phyloP scores from a whole-genome alignment of 2,797 vertebrate genomes.

The Micropoecilia bifurca region DNA sequence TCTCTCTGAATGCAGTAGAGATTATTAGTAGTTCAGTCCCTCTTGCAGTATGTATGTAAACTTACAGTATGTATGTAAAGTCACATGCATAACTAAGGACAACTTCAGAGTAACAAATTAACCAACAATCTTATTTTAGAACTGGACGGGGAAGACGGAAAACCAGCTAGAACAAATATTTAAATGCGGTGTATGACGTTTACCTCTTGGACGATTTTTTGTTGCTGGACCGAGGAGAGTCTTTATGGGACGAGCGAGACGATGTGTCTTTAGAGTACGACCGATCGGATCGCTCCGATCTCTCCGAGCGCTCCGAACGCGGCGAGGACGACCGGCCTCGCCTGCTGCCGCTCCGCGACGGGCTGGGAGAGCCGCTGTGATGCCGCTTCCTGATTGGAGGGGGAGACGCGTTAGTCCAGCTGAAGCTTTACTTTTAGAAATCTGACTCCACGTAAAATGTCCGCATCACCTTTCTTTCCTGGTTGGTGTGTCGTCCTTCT shows the following conservation, averaged over 20 bases:
- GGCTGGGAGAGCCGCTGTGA: conserved; percentile 93
- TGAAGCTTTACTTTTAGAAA: not conserved
- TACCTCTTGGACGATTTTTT: conserved; percentile 96
- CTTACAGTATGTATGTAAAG: too few species aligned
- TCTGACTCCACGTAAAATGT: not conserved
- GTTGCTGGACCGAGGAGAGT: conserved; percentile 92
- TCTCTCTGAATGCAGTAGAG: not conserved
- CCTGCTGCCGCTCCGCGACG: conserved; percentile 87
- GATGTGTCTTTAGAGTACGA: conserved; percentile 91
- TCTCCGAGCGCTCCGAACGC: conserved; percentile 88
- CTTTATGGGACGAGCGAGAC: conserved; percentile 92
- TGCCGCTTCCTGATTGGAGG: conserved; percentile 87
- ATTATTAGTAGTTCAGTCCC: not conserved
- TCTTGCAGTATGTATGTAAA: not conserved
- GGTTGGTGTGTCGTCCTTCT: conserved; percentile 87
- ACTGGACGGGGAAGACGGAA: too few species aligned
- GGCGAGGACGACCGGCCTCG: conserved; percentile 92
- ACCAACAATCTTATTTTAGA: too few species aligned
- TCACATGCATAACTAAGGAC: too few species aligned
- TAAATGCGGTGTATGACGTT: not conserved
- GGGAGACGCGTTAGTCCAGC: conserved; percentile 25
- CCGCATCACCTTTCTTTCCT: conserved; percentile 92
- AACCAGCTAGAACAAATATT: not conserved
- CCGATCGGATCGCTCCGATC: conserved; percentile 88
- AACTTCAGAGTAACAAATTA: too few species aligned